Base-by-base conservation (phyloP, 2,113 vertebrate species). In the Pangasianodon gigas region DNA sequence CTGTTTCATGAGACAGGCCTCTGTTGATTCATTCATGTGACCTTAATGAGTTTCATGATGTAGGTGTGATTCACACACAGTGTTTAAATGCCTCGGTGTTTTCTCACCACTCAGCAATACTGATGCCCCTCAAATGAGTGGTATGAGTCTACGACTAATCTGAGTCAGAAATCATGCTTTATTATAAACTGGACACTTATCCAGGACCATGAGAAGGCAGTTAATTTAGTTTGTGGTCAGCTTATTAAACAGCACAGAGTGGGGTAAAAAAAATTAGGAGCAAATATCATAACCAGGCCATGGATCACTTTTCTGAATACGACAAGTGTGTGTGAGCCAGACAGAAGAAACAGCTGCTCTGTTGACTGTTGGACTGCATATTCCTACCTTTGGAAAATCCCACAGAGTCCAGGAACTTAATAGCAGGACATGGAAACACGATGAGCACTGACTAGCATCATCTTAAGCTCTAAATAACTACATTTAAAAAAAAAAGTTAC, bases 311-410 rank as follows among this genome's bases (percentile, higher is more conserved):
- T 77, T 77, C 8, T 77, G 19, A 9, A 48, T 13, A 29, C 4
- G 18, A 71, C 54, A 1, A 14, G 26, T 10, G 41, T 87, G 71
- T 16, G 26, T 62, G 44, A 69, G 6, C 5, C 60, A 41, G 32
- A 71, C 21, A 21, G 32, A 83, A 88, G 80, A 44, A 74, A 60
- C 52, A 46, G 67, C 65, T 84, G 51, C 77, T 82, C 29, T 52
- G 77, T 11, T 7, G 16, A 41, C 41, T 29, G 18, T 60, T 58
- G 41, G 6, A 74, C 16, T 26, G 58, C 41, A 60, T 85, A 60
- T 60, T 79, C 54, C n/a, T 29, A 29, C 44, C 6, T 48, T 80
- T 67, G 71, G 52, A 81, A 86, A 86, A 29, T 37, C 71, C 84
- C 83, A 44, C 5, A 52, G 44, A 89, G 58, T 26, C 56, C 71